phyloP scores from a whole-genome alignment of 2,113 vertebrate genomes.

The Podilymbus podiceps region DNA sequence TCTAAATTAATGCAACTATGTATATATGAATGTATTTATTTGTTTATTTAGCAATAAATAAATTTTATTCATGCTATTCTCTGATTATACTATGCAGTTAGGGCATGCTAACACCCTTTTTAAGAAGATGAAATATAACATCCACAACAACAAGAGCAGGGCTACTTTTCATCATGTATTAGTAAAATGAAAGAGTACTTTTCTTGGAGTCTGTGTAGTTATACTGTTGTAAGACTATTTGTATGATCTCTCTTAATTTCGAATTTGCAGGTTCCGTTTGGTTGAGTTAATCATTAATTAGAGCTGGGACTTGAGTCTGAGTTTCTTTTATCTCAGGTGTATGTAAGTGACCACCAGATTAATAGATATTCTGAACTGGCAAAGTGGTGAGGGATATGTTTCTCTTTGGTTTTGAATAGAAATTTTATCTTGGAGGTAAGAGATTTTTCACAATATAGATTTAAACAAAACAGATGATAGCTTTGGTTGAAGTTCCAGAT shows the following conservation, averaged over 20 bases:
- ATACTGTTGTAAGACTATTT: background rate
- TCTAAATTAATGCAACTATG: background rate
- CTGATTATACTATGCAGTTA: background rate
- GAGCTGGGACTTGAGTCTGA: constrained; percentile 4
- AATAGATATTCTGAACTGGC: background rate
- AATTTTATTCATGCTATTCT: background rate
- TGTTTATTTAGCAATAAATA: background rate
- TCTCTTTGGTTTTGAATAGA: background rate
- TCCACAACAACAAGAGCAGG: background rate
- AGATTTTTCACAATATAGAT: background rate
- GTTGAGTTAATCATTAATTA: constrained; percentile 29
- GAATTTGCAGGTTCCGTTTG: background rate
- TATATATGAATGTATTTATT: background rate
- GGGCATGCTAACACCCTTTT: background rate
- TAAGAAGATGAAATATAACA: background rate
- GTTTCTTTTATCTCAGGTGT: background rate
- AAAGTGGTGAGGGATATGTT: background rate
- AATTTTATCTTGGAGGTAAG: background rate
- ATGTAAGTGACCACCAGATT: background rate
- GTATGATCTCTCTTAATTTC: background rate
- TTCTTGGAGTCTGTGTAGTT: background rate
- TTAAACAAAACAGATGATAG: background rate
- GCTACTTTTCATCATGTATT: background rate
- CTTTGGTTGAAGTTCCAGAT: background rate
- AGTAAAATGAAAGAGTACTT: background rate